Base-by-base conservation (phyloP, 2,888 invertebrate genomes). In the Branchipolynoe longqiensis region DNA sequence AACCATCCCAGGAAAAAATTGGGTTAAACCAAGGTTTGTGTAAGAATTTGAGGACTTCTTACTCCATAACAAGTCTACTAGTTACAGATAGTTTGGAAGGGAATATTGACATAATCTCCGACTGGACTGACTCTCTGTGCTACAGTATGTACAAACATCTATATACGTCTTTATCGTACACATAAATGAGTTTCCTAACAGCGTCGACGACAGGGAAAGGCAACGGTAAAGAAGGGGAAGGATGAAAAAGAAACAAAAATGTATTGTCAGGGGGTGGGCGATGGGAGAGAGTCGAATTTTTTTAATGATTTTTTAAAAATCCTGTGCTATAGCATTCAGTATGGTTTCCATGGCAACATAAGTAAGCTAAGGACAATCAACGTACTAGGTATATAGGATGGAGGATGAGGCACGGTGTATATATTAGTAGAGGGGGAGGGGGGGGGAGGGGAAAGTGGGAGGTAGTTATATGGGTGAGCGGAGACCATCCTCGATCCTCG, bases 321-420 rank as follows among this genome's bases (percentile, higher is more conserved):
- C 48, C 78, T 33, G 78, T 48, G 78, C 78, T 78, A 78, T 48
- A 78, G 78, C 28, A 48, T 31, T 78, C 48, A 78, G 78, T 73
- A 73, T 41, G 40, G 73, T 78, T 78, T 78, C 78, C 78, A 78
- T 78, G 78, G 48, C 78, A 78, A 78, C 78, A 48, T 48, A 28
- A 54, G 31, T 48, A 28, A 54, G 78, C 78, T 28, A 25, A 78
- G 33, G 78, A 48, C 48, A 78, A 78, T 78, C 48, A 54, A 78
- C n/a, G 78, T 54, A 33, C 48, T 78, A 41, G 78, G 78, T 31
- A 78, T 31, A 4, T 78, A 48, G 41, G 48, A 0, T 78, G 28
- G 48, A 25, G n/a, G n/a, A n/a, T n/a, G n/a, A n/a, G n/a, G n/a
- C n/a, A n/a, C n/a, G n/a, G n/a, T n/a, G n/a, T n/a, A n/a, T n/a